Base-by-base conservation (phyloP, 2,888 invertebrate genomes). In the Pyrrhia umbra region DNA sequence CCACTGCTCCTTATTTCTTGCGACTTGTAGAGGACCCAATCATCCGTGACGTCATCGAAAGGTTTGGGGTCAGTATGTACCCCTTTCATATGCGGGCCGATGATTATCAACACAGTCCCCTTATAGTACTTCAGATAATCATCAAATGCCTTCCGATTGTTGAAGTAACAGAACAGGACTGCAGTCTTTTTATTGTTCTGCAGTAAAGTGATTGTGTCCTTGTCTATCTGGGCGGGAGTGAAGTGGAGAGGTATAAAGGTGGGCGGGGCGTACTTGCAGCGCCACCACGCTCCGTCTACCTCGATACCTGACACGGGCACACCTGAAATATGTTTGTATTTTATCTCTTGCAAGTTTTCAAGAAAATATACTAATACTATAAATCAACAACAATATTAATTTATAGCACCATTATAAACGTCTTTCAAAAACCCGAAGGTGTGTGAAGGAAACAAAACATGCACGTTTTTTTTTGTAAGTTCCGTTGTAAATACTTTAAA, bases 281-380 rank as follows among this genome's bases (percentile, higher is more conserved):
- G 94, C 98, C 98, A 98, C 98, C 98, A 98, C 0, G 95, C 95
- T 49, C 95, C 94, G 87, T 98, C 97, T n/a, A 97, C 94, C 94
- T 98, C 98, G 39, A 97, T 89, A 5, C 98, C 98, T 57, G 95
- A 89, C 0, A 97, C 95, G 9, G 95, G 89, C n/a, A 96, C 82
- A 59, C 95, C 97, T 97, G 87, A 6, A 92, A 92, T 30, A 57
- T 25, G 18, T 37, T 13, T 30, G 9, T 13, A 10, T 9, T 9
- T 30, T 34, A n/a, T 5, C n/a, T 34, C 5, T 13, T 30, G 4
- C 2, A 30, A 1, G 13, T 13, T 13, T 2, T 9, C 27, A 27
- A 27, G 10, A 9, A 9, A 27, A 27, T 27, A 27, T 27, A 9
- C 2, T 0, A 27, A 8, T 10, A 27, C 10, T 10, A 2, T 27